A percentile compares a stretch with the other conserved stretches of the same genome.
Evolutionary conservation across 2,888 invertebrate species (phyloP).

Genomic region (Synanthedon vespiformis): DNA sequence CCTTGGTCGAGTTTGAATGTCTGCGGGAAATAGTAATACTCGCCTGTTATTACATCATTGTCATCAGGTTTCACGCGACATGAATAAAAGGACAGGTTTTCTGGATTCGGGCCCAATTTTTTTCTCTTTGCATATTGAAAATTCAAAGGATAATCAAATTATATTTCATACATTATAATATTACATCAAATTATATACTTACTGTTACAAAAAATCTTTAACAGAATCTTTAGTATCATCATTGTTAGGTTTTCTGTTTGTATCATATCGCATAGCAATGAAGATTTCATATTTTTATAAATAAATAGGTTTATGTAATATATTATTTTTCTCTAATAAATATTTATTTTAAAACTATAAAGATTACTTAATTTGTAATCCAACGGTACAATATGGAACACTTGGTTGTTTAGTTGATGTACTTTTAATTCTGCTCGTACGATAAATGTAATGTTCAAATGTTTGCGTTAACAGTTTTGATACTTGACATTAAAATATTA

Average conservation of each 20-base stretch:
- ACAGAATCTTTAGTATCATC: no score
- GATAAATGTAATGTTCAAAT: constrained; percentile 7
- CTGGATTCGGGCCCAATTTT: not conserved
- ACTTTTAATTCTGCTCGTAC: constrained; percentile 44
- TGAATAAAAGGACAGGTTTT: not conserved
- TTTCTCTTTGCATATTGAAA: no score
- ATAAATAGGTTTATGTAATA: not conserved
- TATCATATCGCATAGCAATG: no score
- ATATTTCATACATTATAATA: no score
- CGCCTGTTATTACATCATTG: constrained; percentile 26
- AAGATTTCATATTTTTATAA: no score
- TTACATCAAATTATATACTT: no score
- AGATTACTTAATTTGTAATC: constrained; percentile 14
- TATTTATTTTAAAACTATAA: not conserved
- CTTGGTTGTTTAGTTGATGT: constrained; percentile 28
- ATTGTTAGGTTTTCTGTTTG: no score
- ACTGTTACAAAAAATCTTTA: no score
- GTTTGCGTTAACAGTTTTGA: constrained; percentile 14
- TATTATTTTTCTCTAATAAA: not conserved
- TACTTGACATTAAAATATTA: constrained; percentile 12
- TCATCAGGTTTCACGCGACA: constrained; percentile 4
- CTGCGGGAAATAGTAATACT: constrained; percentile 17
- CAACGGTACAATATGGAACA: constrained; percentile 32
- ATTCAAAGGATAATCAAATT: no score
- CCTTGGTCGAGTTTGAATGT: constrained; percentile 7